A percentile compares a stretch with the other conserved stretches of the same genome.
phyloP scores from a whole-genome alignment of 2,797 vertebrate species.

The Acanthornis magna region DNA sequence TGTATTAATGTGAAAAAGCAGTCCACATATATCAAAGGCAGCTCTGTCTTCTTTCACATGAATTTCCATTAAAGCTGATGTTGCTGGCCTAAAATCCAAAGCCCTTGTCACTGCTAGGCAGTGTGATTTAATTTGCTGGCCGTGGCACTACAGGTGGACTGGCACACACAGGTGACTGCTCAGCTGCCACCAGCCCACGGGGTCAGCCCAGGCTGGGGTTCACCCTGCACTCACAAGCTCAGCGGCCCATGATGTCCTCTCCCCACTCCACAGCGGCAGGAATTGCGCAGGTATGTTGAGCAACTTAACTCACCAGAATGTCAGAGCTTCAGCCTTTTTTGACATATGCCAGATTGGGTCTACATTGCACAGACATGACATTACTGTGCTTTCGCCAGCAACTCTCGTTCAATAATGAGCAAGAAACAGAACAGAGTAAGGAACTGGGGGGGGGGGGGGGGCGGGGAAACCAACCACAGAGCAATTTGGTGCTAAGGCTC shows the following conservation, averaged over 20 bases:
- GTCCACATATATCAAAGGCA: neutral
- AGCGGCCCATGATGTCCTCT: neutral
- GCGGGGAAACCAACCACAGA: neutral
- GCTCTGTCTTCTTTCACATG: neutral
- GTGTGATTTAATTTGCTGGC: constrained; percentile 9
- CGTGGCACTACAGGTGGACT: constrained; percentile 32
- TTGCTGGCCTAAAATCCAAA: neutral
- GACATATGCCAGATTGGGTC: accelerated
- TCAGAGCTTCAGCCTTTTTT: neutral
- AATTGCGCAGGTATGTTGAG: neutral
- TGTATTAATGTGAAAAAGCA: neutral
- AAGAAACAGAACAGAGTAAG: neutral
- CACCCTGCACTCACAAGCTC: constrained; percentile 18
- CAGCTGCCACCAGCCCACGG: constrained; percentile 16
- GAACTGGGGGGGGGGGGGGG: accelerated
- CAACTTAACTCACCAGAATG: neutral
- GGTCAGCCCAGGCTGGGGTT: neutral
- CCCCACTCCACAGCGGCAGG: neutral
- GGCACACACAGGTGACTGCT: neutral
- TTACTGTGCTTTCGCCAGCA: neutral
- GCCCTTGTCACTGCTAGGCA: neutral
- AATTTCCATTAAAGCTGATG: neutral
- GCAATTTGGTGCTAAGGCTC: neutral
- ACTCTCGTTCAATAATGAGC: neutral
- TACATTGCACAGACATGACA: neutral